These are phyloP conservation scores for Amblyjoppa proteus DNA, from an alignment of 2,888 invertebrate genomes.

Conservation along the genomic window DNA sequence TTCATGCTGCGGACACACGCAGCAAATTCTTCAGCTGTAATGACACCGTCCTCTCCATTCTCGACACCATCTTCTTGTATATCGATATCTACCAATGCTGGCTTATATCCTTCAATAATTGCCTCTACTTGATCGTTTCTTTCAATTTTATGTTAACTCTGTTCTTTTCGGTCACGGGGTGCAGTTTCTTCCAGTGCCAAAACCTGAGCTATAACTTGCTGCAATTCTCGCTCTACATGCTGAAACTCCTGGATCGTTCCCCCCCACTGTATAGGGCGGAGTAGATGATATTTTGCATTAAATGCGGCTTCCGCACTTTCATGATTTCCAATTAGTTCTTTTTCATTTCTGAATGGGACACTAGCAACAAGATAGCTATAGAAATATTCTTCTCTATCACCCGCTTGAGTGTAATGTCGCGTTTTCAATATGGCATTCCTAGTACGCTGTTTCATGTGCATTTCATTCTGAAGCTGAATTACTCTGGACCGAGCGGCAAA, in stretches of 20 bases:
- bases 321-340: conserved; percentile 9
- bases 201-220: conserved; percentile 42
- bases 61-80: conserved; percentile 24
- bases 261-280: conserved; percentile 51
- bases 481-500: neutral
- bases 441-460: conserved; percentile 22
- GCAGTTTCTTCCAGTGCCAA: conserved; percentile 26
- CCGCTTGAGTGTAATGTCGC: conserved; percentile 1
- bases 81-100: conserved; percentile 32
- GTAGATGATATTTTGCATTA: conserved; percentile 13
- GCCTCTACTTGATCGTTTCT: conserved; percentile 34
- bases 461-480: conserved; percentile 5
- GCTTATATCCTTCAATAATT: conserved; percentile 35
- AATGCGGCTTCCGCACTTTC: conserved; percentile 16
- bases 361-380: conserved; percentile 23
- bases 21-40: conserved; percentile 59
- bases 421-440: conserved; percentile 9
- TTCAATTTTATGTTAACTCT: neutral
- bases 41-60: conserved; percentile 42
- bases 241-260: conserved; percentile 72
- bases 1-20: conserved; percentile 51
- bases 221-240: conserved; percentile 43
- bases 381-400: conserved; percentile 19
- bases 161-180: neutral
- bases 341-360: conserved; percentile 22